Evolutionary conservation across 2,113 vertebrate species (phyloP).

Genomic region (Aldabrachelys gigantea): DNA sequence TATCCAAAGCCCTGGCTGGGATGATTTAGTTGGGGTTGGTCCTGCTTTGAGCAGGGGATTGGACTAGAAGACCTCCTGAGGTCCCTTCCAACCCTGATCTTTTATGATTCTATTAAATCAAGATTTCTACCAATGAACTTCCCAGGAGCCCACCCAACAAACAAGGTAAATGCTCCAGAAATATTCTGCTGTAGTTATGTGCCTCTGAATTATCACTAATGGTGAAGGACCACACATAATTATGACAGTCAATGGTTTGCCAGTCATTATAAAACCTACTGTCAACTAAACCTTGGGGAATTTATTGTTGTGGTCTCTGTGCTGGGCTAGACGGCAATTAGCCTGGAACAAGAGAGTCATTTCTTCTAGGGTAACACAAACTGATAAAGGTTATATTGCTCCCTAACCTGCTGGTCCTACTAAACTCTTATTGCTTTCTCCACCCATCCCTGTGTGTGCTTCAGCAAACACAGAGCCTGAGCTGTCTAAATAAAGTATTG

Average conservation of each 20-base stretch:
- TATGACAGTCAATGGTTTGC: not conserved
- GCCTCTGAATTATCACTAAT: not conserved
- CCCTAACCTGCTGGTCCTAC: not conserved
- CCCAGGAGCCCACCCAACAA: not conserved
- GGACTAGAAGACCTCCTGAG: no score
- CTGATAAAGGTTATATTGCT: not conserved
- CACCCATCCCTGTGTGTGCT: not conserved
- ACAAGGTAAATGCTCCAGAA: not conserved
- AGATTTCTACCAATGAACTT: not conserved
- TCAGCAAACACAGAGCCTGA: not conserved
- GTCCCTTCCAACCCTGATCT: no score
- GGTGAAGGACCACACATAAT: not conserved
- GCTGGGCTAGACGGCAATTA: not conserved
- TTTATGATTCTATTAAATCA: not conserved
- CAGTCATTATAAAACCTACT: not conserved
- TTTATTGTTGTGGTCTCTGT: not conserved
- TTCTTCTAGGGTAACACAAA: not conserved
- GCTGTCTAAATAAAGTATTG: not conserved
- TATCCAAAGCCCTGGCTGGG: no score
- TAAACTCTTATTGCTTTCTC: not conserved
- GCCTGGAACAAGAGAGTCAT: not conserved
- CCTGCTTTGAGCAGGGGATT: no score
- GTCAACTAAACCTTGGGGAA: not conserved
- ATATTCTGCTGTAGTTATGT: not conserved
- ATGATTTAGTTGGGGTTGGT: no score